Conservation (phyloP, 2,888 invertebrate species). For the Ectobius pallidus region DNA sequence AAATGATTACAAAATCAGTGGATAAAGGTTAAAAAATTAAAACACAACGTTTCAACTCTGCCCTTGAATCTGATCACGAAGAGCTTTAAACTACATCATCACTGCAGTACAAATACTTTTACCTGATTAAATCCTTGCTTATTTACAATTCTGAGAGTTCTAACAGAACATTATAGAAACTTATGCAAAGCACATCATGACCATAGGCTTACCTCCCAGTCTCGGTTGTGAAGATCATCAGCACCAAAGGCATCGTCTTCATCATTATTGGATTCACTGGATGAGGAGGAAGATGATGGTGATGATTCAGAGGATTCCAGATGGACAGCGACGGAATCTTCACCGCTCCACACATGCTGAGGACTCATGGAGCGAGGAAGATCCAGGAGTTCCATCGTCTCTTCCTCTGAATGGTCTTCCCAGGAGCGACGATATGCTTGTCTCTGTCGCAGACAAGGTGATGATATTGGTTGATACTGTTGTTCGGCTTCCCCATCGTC, state of each 20-base stretch:
- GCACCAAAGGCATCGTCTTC: conserved; percentile 1
- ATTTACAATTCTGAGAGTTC: no score
- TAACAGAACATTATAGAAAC: no score
- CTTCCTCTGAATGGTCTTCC: conserved; percentile 75
- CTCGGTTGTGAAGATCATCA: conserved; percentile 54
- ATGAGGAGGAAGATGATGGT: conserved; percentile 6
- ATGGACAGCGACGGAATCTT: not conserved
- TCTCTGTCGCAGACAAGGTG: not conserved
- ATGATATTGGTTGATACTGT: conserved; percentile 10
- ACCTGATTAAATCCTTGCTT: no score
- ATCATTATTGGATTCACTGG: not conserved
- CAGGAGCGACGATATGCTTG: conserved; percentile 62
- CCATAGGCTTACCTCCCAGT: conserved; percentile 81
- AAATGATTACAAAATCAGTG: no score
- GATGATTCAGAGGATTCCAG: conserved; percentile 15
- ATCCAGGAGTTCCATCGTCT: conserved; percentile 71
- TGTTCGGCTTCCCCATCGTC: conserved; percentile 23
- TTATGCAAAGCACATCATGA: no score
- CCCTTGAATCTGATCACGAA: no score
- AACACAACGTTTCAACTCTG: no score
- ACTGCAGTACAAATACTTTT: no score
- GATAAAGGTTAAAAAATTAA: no score
- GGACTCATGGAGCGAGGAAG: conserved; percentile 60
- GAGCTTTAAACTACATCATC: no score
- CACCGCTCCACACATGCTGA: conserved; percentile 51